phyloP scores from a whole-genome alignment of 2,113 vertebrate genomes.

The Ursus arctos region DNA sequence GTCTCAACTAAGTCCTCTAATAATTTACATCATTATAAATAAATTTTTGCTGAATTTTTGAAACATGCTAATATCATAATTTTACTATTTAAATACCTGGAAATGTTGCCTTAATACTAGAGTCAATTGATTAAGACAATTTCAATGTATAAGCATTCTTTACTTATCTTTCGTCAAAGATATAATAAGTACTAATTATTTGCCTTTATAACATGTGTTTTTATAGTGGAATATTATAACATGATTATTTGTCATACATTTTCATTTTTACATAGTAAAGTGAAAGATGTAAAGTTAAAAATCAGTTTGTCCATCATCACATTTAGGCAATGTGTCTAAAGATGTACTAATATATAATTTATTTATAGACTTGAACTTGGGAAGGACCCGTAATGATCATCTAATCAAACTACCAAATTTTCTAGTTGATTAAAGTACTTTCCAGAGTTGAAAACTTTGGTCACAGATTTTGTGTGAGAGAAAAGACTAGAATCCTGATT shows the following conservation, averaged over 20 bases:
- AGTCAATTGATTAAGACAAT: neutral
- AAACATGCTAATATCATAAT: neutral
- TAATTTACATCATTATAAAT: conserved; percentile 43
- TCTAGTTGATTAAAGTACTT: neutral
- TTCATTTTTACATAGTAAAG: neutral
- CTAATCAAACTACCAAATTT: neutral
- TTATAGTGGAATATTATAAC: neutral
- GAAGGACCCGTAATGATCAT: neutral
- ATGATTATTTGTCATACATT: neutral
- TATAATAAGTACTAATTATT: neutral
- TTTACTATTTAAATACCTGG: neutral
- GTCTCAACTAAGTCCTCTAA: conserved; percentile 60
- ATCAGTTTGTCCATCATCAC: neutral
- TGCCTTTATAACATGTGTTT: neutral
- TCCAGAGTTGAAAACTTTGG: neutral
- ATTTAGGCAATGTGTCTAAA: neutral
- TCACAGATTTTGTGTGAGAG: neutral
- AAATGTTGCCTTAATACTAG: neutral
- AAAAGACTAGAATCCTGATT: neutral
- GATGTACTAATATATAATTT: neutral
- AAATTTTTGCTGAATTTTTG: neutral
- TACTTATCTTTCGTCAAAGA: neutral
- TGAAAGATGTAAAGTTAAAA: neutral
- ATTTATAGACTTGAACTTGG: neutral
- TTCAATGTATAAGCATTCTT: neutral